phyloP scores from a whole-genome alignment of 2,113 vertebrate species.

The Cariama cristata region DNA sequence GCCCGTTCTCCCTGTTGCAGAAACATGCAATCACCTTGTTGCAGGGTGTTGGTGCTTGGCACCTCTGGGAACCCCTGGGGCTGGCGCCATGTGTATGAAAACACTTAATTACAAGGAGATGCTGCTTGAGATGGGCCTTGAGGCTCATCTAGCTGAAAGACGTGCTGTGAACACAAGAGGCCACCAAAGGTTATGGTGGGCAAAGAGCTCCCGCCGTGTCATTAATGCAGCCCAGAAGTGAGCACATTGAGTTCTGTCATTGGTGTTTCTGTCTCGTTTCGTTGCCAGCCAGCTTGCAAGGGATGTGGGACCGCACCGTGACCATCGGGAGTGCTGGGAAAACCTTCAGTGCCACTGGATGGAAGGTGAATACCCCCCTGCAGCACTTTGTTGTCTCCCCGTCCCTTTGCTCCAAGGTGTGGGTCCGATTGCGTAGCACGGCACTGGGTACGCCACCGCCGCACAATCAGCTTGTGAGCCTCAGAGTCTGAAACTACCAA shows the following conservation, averaged over 20 bases:
- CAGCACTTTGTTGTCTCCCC: background rate
- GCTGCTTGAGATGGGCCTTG: background rate
- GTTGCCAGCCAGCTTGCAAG: slow-evolving; percentile 86
- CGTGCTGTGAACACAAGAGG: background rate
- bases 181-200: fast-evolving
- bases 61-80: background rate
- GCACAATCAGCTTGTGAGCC: background rate
- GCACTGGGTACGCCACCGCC: background rate
- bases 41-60: background rate
- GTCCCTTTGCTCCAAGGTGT: background rate
- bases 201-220: background rate
- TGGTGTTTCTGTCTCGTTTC: background rate
- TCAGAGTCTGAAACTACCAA: background rate
- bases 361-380: slow-evolving; percentile 82
- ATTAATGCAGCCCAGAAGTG: background rate
- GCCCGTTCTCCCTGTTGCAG: background rate
- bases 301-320: slow-evolving; percentile 95
- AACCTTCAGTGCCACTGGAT: slow-evolving; percentile 92
- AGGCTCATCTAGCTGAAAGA: background rate
- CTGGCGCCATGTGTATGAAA: background rate
- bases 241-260: background rate
- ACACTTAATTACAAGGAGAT: background rate
- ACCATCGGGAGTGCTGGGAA: slow-evolving; percentile 92
- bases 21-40: background rate
- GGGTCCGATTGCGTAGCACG: background rate